These are phyloP conservation scores for Tapirus terrestris DNA, from an alignment of 2,113 vertebrate genomes.

Conservation along the genomic window DNA sequence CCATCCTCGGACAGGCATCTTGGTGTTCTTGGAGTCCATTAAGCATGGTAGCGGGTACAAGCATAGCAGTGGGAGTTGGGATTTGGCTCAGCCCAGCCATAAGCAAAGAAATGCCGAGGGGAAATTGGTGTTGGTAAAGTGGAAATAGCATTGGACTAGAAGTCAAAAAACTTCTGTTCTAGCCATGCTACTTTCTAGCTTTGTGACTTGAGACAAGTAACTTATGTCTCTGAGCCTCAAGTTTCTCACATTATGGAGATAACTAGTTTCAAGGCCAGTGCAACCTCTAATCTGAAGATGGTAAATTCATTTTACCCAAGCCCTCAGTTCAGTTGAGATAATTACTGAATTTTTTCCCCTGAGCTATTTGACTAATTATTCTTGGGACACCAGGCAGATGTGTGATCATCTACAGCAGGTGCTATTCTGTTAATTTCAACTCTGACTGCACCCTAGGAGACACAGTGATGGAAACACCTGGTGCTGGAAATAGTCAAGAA, in stretches of 20 bases:
- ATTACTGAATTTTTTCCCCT: slow-evolving; percentile 52
- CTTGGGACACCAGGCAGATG: slow-evolving; percentile 37
- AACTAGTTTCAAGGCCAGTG: slow-evolving; percentile 7
- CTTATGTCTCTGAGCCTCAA: neutral
- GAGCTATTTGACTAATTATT: slow-evolving; percentile 66
- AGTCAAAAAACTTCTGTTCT: neutral
- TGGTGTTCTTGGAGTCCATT: neutral
- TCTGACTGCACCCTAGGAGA: slow-evolving; percentile 42
- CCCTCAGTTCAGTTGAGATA: slow-evolving; percentile 50
- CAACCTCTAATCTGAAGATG: slow-evolving; percentile 50
- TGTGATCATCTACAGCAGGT: slow-evolving; percentile 62
- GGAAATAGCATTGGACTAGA: neutral
- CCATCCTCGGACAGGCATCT: neutral
- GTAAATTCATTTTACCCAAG: slow-evolving; percentile 56
- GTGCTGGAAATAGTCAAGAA: slow-evolving; percentile 2
- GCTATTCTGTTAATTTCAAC: slow-evolving; percentile 65
- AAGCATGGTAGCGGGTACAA: neutral
- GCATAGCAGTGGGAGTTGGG: neutral
- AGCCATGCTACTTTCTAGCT: neutral
- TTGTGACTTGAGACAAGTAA: slow-evolving; percentile 16
- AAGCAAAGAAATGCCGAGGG: neutral
- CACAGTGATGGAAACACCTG: slow-evolving; percentile 57
- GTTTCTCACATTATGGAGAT: neutral
- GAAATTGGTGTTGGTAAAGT: neutral
- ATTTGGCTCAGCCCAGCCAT: neutral